These are phyloP conservation scores for Phoxinus dragarum DNA, from an alignment of 2,797 vertebrate species.

Conservation along the genomic window DNA sequence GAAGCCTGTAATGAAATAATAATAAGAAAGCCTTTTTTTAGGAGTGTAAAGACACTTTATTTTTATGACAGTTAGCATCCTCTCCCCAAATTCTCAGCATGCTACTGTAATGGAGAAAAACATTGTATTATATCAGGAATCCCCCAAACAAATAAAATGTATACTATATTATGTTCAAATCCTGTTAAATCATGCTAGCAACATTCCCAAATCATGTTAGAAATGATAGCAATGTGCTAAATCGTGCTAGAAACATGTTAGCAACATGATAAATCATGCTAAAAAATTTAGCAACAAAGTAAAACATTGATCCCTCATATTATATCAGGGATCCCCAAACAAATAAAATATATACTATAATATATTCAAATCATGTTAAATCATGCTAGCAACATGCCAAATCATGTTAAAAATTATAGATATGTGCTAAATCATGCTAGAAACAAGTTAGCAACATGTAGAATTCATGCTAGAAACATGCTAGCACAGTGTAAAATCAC, in stretches of 20 bases:
- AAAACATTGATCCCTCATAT: neutral
- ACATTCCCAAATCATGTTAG: too few species aligned
- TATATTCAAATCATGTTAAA: neutral
- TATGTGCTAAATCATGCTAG: too few species aligned
- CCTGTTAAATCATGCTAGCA: neutral
- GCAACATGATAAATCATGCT: neutral
- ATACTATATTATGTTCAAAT: neutral
- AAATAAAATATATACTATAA: neutral
- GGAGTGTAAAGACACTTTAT: neutral
- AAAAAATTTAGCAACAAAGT: too few species aligned
- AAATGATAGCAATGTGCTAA: too few species aligned
- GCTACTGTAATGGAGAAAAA: neutral
- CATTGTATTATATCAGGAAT: neutral
- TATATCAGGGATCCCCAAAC: neutral
- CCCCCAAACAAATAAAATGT: neutral
- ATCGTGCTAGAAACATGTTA: too few species aligned
- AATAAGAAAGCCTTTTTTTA: slow-evolving; percentile 3
- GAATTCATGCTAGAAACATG: too few species aligned
- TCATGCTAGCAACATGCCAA: neutral
- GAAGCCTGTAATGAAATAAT: neutral
- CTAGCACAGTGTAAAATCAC: neutral
- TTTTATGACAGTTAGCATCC: slow-evolving; percentile 13
- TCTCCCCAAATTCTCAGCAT: neutral
- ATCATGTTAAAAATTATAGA: too few species aligned
- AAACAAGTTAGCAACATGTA: neutral